phyloP scores from a whole-genome alignment of 2,888 invertebrate genomes.

The Lepidocyrtoides sp. region DNA sequence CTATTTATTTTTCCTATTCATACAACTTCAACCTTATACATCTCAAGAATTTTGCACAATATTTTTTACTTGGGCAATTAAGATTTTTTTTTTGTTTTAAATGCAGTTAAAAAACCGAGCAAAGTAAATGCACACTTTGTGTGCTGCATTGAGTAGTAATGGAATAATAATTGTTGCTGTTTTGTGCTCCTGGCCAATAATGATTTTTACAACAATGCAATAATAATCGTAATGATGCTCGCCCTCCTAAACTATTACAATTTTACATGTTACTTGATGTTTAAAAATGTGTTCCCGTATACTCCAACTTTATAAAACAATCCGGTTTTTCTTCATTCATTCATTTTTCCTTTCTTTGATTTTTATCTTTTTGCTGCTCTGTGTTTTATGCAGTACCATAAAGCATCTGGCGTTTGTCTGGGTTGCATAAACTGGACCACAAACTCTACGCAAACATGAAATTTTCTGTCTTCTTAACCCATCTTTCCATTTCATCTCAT shows the following conservation, averaged over 20 bases:
- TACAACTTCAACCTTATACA: too few relatives aligned
- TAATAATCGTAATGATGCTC: constrained; percentile 22
- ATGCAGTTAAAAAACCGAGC: background rate
- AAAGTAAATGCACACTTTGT: background rate
- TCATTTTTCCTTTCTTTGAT: constrained; percentile 15
- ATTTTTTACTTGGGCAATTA: too few relatives aligned
- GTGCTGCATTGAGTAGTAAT: background rate
- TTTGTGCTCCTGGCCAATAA: constrained; percentile 64
- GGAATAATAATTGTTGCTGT: constrained; percentile 26
- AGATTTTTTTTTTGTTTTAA: too few relatives aligned
- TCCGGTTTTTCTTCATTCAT: constrained; percentile 71
- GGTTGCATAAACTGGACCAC: background rate
- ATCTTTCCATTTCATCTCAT: background rate
- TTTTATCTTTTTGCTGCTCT: background rate
- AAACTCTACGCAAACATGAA: background rate
- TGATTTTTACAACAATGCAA: constrained; percentile 59
- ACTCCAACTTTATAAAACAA: constrained; percentile 38
- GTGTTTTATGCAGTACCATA: constrained; percentile 24
- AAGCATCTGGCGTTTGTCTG: constrained; percentile 55
- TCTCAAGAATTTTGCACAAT: too few relatives aligned
- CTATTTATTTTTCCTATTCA: too few relatives aligned
- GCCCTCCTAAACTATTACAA: constrained; percentile 51
- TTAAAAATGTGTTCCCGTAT: background rate
- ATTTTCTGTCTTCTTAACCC: background rate
- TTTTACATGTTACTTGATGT: constrained; percentile 55